A percentile compares a stretch with the other conserved stretches of the same genome.
These are phyloP conservation scores for Asteroscopus sphinx DNA, from an alignment of 2,888 invertebrate genomes.

Conservation along the genomic window DNA sequence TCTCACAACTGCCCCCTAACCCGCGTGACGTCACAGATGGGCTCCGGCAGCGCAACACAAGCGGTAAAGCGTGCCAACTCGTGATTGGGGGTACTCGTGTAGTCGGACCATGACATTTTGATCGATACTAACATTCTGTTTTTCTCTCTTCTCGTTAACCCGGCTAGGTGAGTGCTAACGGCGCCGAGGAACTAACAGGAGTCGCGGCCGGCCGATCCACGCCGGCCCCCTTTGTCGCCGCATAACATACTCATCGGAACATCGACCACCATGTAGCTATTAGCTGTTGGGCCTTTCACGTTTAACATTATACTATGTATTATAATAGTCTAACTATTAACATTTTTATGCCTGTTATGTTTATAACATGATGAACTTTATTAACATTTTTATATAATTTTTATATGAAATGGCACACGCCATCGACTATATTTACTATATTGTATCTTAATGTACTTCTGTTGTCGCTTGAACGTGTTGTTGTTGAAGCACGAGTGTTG, in stretches of 20 bases:
- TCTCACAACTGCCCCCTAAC: constrained; percentile 13
- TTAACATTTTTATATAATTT: constrained; percentile 83
- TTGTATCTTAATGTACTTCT: constrained; percentile 83
- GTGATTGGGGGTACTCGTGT: constrained; percentile 83
- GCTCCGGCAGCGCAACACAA: constrained; percentile 71
- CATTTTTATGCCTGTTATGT: constrained; percentile 90
- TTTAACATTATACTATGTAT: constrained; percentile 88
- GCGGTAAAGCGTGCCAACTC: constrained; percentile 69
- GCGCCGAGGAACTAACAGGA: constrained; percentile 89
- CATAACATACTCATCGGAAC: constrained; percentile 88
- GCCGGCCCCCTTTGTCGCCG: constrained; percentile 77
- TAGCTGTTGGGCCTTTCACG: constrained; percentile 89
- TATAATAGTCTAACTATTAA: constrained; percentile 90
- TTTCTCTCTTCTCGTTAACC: constrained; percentile 93
- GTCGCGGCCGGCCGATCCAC: constrained; percentile 78
- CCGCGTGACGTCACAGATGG: constrained; percentile 33
- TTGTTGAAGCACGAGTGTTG: constrained; percentile 86
- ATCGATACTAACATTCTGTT: constrained; percentile 92
- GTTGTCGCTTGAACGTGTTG: constrained; percentile 88
- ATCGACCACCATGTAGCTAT: constrained; percentile 89
- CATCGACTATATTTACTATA: constrained; percentile 89
- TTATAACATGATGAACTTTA: constrained; percentile 89
- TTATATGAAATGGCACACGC: constrained; percentile 86
- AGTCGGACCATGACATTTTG: constrained; percentile 88
- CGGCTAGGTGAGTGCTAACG: constrained; percentile 95